These are phyloP conservation scores for Tetramorium parvispinum DNA, from an alignment of 1,140 invertebrate species.

Conservation along the genomic window DNA sequence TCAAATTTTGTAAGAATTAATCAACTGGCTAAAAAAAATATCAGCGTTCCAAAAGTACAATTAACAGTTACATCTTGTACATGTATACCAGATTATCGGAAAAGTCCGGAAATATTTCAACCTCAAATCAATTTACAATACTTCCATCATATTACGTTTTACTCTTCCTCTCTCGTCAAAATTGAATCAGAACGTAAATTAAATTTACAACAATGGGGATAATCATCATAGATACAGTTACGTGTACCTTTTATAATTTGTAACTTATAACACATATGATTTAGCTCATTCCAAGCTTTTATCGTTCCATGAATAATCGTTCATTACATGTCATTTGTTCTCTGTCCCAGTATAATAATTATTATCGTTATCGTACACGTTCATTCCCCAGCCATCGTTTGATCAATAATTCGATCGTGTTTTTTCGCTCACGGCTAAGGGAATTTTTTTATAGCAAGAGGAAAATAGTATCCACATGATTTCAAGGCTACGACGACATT, in stretches of 20 bases:
- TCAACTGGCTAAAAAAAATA: too few species aligned
- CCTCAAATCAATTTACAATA: background rate
- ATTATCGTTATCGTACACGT: background rate
- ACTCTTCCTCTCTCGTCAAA: background rate
- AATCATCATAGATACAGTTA: background rate
- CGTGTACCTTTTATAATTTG: background rate
- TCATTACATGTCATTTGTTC: slow-evolving; percentile 8
- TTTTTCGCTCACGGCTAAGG: background rate
- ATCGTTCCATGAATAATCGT: slow-evolving; percentile 11
- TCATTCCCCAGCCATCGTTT: slow-evolving; percentile 5
- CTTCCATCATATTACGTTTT: background rate
- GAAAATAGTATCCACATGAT: slow-evolving; percentile 39
- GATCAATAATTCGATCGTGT: slow-evolving; percentile 34
- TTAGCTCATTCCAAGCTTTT: background rate
- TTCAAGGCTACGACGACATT: slow-evolving; percentile 62
- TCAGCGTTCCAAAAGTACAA: too few species aligned
- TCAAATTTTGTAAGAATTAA: too few species aligned
- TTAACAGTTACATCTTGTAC: too few species aligned
- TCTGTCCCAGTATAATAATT: slow-evolving; percentile 13
- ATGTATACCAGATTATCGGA: background rate
- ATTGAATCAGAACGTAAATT: background rate
- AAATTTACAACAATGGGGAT: background rate
- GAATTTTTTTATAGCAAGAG: background rate
- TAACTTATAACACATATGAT: background rate
- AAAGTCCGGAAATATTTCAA: background rate